These are phyloP conservation scores for Mustelus asterias DNA, from an alignment of 2,113 vertebrate genomes.

Conservation along the genomic window DNA sequence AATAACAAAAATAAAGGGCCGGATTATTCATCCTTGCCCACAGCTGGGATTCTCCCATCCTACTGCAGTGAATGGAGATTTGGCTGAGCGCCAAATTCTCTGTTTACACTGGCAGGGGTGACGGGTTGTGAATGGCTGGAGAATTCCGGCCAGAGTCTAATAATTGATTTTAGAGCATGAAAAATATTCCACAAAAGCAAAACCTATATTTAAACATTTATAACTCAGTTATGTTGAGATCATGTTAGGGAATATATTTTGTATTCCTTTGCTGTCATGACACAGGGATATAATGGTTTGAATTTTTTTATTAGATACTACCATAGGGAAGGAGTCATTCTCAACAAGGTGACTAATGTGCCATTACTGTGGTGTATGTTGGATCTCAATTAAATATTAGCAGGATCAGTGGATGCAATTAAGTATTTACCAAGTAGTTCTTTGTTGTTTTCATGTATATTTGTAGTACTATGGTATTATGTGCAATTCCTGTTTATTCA, in stretches of 20 bases:
- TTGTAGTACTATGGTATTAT: neutral
- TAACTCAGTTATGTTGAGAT: neutral
- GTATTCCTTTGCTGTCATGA: neutral
- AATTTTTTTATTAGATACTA: constrained; percentile 19
- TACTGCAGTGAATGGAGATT: too few relatives aligned
- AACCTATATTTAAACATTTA: neutral
- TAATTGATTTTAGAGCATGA: neutral
- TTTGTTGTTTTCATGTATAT: neutral
- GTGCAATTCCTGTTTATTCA: neutral
- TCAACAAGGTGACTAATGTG: neutral
- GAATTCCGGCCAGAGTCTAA: neutral
- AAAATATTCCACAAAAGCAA: neutral
- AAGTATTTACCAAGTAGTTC: neutral
- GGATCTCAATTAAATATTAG: neutral
- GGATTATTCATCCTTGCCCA: too few relatives aligned
- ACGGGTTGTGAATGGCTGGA: too few relatives aligned
- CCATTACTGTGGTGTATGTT: neutral
- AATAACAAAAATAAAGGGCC: neutral
- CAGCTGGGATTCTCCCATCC: too few relatives aligned
- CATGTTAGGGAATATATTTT: neutral
- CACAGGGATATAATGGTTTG: neutral
- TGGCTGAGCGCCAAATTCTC: too few relatives aligned
- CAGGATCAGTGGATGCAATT: neutral
- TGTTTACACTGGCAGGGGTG: too few relatives aligned
- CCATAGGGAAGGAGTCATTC: neutral